A percentile compares a stretch with the other conserved stretches of the same genome.
Evolutionary conservation across 2,888 invertebrate species (phyloP).

Genomic region (Ditula angustiorana): DNA sequence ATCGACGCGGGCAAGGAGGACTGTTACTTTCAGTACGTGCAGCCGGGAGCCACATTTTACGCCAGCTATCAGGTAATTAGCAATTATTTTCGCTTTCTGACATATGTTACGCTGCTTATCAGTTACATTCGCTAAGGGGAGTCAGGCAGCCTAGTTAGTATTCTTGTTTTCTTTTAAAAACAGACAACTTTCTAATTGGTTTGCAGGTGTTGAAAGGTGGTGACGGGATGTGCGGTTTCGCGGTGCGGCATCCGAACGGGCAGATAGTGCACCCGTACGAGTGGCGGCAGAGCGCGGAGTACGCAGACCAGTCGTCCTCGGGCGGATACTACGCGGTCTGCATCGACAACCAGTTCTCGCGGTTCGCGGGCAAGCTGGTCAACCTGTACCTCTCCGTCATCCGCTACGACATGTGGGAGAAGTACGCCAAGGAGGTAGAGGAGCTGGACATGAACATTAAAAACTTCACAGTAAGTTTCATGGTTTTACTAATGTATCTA

Average conservation of each 20-base stretch:
- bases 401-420: constrained; percentile 96
- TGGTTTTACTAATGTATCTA: not conserved
- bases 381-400: constrained; percentile 96
- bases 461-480: constrained; percentile 92
- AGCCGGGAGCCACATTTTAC: constrained; percentile 96
- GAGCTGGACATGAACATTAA: constrained; percentile 94
- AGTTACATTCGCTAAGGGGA: constrained; percentile 12
- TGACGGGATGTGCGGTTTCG: constrained; percentile 97
- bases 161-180: not conserved
- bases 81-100: constrained; percentile 39
- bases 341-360: constrained; percentile 96
- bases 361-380: constrained; percentile 95
- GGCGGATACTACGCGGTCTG: constrained; percentile 94
- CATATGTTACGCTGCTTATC: constrained; percentile 28
- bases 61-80: constrained; percentile 94
- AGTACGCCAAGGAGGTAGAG: constrained; percentile 95
- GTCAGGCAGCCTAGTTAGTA: not conserved
- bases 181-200: constrained; percentile 42
- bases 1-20: constrained; percentile 97
- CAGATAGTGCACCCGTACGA: constrained; percentile 95
- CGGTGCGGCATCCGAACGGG: constrained; percentile 94
- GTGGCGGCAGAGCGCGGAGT: constrained; percentile 95
- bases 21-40: constrained; percentile 97
- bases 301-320: constrained; percentile 92
- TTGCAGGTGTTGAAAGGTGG: constrained; percentile 95